A percentile compares a stretch with the other conserved stretches of the same genome.
phyloP scores from a whole-genome alignment of 2,797 vertebrate genomes.

The Todus mexicanus region DNA sequence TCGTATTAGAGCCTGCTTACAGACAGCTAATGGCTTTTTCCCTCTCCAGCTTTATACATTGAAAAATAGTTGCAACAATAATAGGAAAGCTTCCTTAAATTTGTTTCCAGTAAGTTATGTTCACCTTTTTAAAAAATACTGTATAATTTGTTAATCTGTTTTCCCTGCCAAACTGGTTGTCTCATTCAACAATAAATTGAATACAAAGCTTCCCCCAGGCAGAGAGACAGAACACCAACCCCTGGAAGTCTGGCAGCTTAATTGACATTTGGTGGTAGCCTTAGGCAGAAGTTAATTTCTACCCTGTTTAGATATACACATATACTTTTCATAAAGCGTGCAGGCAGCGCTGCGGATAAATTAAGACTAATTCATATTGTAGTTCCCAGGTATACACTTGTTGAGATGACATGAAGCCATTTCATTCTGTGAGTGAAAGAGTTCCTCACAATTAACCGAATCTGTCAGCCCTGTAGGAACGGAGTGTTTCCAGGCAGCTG shows the following conservation, averaged over 20 bases:
- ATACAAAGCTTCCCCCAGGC: slow-evolving; percentile 68
- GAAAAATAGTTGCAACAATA: slow-evolving; percentile 39
- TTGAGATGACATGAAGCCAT: slow-evolving; percentile 14
- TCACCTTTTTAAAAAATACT: slow-evolving; percentile 50
- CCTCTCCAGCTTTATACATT: slow-evolving; percentile 13
- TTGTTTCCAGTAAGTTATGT: slow-evolving; percentile 55
- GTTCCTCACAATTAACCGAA: slow-evolving; percentile 7
- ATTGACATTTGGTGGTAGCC: slow-evolving; percentile 70
- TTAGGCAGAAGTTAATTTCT: slow-evolving; percentile 62
- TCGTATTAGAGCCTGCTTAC: slow-evolving; percentile 32
- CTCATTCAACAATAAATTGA: slow-evolving; percentile 74
- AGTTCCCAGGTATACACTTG: slow-evolving; percentile 40
- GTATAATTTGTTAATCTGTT: slow-evolving; percentile 70
- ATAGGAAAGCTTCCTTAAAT: slow-evolving; percentile 43
- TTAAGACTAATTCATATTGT: slow-evolving; percentile 42
- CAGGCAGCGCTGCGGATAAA: slow-evolving; percentile 43
- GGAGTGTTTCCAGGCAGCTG: neutral
- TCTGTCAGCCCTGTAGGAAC: slow-evolving; percentile 4
- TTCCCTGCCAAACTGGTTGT: slow-evolving; percentile 59
- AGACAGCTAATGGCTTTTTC: slow-evolving; percentile 4
- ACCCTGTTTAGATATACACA: slow-evolving; percentile 17
- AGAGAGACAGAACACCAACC: slow-evolving; percentile 54
- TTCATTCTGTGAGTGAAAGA: slow-evolving; percentile 38
- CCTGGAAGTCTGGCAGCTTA: slow-evolving; percentile 66
- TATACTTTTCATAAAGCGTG: slow-evolving; percentile 39